Percentiles rank a stretch among this genome's conserved stretches.
These are phyloP conservation scores for Nymphalis c-album DNA, from an alignment of 2,888 invertebrate genomes.

Conservation along the genomic window DNA sequence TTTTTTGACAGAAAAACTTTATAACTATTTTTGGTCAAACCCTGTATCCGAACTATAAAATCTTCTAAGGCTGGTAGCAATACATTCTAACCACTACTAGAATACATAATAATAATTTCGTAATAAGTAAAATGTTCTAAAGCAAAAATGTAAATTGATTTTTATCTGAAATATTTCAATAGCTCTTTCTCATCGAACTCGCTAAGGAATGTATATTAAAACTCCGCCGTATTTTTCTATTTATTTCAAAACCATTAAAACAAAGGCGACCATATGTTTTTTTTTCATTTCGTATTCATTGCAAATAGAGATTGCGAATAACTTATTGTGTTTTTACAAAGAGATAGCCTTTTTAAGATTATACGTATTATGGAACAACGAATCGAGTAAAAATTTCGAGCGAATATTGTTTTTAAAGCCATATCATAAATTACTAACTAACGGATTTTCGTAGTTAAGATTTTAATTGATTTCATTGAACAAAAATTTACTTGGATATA, in stretches of 20 bases:
- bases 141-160: neutral
- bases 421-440: neutral
- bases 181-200: neutral
- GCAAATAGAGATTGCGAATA: neutral
- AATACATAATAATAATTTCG: too few species aligned
- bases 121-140: too few species aligned
- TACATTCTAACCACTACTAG: too few species aligned
- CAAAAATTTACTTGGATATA: too few species aligned
- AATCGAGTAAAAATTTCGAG: slow-evolving; percentile 13
- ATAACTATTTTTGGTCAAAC: too few species aligned
- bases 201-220: neutral
- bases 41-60: too few species aligned
- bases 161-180: neutral
- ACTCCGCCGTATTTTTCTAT: neutral
- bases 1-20: too few species aligned
- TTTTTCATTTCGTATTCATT: neutral
- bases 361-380: neutral
- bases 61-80: too few species aligned
- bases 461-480: too few species aligned
- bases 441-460: too few species aligned
- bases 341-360: neutral
- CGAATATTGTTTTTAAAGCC: slow-evolving; percentile 6
- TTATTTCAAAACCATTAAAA: neutral
- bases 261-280: neutral
- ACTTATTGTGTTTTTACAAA: neutral